Conservation (phyloP, 2,888 invertebrate species). For the Lasioglossum malachurum region DNA sequence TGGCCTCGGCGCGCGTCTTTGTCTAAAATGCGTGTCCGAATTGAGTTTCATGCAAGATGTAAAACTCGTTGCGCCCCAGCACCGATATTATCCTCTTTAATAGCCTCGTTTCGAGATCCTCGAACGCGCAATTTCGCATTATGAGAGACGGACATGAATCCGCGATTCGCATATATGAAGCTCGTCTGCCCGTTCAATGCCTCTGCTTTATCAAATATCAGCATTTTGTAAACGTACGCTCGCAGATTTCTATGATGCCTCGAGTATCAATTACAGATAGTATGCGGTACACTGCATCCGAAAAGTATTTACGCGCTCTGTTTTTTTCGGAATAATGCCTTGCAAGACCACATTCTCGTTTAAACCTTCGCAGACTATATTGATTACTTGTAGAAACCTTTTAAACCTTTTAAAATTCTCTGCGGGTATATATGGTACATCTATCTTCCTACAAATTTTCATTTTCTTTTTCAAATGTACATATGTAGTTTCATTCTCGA, state of each 20-base stretch:
- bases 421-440: background rate
- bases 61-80: slow-evolving; percentile 8
- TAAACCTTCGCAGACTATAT: background rate
- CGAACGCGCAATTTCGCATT: slow-evolving; percentile 47
- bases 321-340: background rate
- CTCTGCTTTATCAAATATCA: background rate
- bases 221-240: background rate
- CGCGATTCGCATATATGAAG: slow-evolving; percentile 36
- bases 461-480: background rate
- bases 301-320: background rate
- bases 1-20: slow-evolving; percentile 15
- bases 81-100: slow-evolving; percentile 50
- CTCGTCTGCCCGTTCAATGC: slow-evolving; percentile 20
- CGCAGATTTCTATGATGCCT: background rate
- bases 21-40: slow-evolving; percentile 25
- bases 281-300: background rate
- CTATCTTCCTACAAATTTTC: background rate
- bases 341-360: no score
- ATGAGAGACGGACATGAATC: slow-evolving; percentile 24
- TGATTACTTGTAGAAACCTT: background rate
- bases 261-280: background rate
- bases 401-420: background rate
- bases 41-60: background rate
- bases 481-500: no score
- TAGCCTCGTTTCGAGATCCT: slow-evolving; percentile 28